Percentiles rank a stretch among this genome's conserved stretches.
Conservation (phyloP, 2,888 invertebrate genomes). For the Pseudococcus longispinus region DNA sequence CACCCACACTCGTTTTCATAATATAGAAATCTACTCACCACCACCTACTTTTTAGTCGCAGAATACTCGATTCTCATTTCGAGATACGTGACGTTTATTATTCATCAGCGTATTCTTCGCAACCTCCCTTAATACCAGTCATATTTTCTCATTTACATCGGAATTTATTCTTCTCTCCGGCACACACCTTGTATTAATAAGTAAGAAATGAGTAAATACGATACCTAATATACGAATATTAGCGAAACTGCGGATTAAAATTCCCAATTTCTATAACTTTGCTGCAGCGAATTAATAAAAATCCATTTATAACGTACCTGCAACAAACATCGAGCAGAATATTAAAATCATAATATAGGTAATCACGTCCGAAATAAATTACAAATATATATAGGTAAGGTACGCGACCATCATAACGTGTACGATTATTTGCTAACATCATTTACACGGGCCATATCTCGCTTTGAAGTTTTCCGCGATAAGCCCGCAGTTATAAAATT, state of each 20-base stretch:
- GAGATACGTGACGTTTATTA: slow-evolving; percentile 4
- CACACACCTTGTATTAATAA: neutral
- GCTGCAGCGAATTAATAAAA: slow-evolving; percentile 23
- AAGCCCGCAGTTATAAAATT: slow-evolving; percentile 23
- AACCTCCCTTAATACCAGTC: neutral
- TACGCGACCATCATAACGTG: neutral
- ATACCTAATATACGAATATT: neutral
- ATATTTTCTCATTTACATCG: slow-evolving; percentile 10
- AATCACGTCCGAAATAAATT: slow-evolving; percentile 21
- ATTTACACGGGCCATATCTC: neutral
- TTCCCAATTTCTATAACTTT: neutral
- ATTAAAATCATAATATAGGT: neutral
- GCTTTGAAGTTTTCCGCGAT: slow-evolving; percentile 31
- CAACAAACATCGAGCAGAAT: neutral
- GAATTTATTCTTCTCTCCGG: neutral
- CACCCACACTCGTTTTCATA: neutral
- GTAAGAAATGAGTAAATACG: neutral
- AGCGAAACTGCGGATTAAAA: neutral
- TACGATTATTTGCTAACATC: neutral
- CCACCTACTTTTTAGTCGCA: neutral
- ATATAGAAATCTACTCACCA: neutral
- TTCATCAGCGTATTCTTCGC: neutral
- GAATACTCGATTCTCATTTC: neutral
- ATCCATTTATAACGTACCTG: slow-evolving; percentile 27
- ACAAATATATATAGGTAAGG: slow-evolving; percentile 8